A percentile compares a stretch with the other conserved stretches of the same genome.
Evolutionary conservation across 2,888 invertebrate genomes (phyloP).

Genomic region (Chaitophorus viminalis): DNA sequence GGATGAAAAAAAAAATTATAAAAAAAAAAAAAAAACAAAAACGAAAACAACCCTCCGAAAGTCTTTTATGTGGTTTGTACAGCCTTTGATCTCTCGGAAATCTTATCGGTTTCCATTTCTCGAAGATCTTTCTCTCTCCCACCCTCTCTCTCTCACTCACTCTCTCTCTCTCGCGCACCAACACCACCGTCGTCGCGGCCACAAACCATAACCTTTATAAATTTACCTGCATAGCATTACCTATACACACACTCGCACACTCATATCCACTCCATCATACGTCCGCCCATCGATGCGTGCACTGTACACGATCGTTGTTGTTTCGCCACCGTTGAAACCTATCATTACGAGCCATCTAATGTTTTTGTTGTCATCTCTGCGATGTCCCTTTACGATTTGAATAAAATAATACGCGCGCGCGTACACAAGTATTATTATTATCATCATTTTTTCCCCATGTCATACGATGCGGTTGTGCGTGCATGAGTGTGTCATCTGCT

Average conservation of each 20-base stretch:
- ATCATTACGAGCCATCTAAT: constrained; percentile 52
- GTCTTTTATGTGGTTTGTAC: constrained; percentile 52
- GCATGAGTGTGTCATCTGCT: constrained; percentile 47
- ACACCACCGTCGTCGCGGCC: neutral
- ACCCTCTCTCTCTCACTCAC: neutral
- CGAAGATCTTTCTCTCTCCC: constrained; percentile 24
- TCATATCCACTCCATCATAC: neutral
- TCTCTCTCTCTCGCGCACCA: neutral
- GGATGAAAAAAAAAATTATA: neutral
- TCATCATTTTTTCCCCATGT: neutral
- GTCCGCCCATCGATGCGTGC: constrained; percentile 34
- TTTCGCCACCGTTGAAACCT: constrained; percentile 33
- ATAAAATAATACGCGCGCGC: neutral
- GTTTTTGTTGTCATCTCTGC: constrained; percentile 48
- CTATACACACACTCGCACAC: neutral
- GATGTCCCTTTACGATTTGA: constrained; percentile 49
- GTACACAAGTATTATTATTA: neutral
- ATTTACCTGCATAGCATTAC: neutral
- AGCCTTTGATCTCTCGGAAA: constrained; percentile 52
- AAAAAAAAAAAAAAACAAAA: neutral
- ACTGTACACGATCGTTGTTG: constrained; percentile 3
- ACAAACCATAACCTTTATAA: too few species aligned
- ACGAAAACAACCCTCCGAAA: neutral
- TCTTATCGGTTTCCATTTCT: constrained; percentile 60
- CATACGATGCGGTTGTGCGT: constrained; percentile 9